phyloP scores from a whole-genome alignment of 2,797 vertebrate species.

The Thalassophryne amazonica region DNA sequence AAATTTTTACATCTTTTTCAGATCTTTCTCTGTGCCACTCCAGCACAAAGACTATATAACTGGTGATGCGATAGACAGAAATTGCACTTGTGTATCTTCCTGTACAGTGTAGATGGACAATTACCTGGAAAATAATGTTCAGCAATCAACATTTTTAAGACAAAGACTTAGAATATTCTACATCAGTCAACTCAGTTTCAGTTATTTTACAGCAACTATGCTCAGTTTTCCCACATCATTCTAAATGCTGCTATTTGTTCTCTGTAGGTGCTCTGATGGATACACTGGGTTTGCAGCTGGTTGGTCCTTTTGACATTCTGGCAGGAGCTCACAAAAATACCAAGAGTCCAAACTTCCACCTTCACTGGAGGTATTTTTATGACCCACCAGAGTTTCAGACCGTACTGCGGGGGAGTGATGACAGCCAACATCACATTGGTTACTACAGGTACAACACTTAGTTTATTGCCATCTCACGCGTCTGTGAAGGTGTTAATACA shows the following conservation, averaged over 20 bases:
- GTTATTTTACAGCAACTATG: background rate
- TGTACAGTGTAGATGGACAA: too few species aligned
- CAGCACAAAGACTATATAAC: too few species aligned
- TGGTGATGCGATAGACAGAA: too few species aligned
- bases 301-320: slow-evolving; percentile 93
- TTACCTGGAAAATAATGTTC: too few species aligned
- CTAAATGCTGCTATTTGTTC: background rate
- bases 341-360: slow-evolving; percentile 81
- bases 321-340: slow-evolving; percentile 84
- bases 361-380: slow-evolving; percentile 96
- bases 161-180: too few species aligned
- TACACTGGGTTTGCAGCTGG: slow-evolving; percentile 85
- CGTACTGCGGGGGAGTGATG: slow-evolving; percentile 80
- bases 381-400: slow-evolving; percentile 98
- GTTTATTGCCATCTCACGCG: background rate
- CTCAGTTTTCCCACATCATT: background rate
- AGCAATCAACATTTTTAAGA: too few species aligned
- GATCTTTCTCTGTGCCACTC: too few species aligned
- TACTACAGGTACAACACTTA: slow-evolving; percentile 87
- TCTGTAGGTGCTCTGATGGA: slow-evolving; percentile 81
- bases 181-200: too few species aligned
- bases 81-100: too few species aligned
- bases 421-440: slow-evolving; percentile 89
- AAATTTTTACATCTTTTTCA: too few species aligned
- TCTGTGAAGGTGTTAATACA: background rate